Base-by-base conservation (phyloP, 1,140 invertebrate species). In the Megathymus violae region DNA sequence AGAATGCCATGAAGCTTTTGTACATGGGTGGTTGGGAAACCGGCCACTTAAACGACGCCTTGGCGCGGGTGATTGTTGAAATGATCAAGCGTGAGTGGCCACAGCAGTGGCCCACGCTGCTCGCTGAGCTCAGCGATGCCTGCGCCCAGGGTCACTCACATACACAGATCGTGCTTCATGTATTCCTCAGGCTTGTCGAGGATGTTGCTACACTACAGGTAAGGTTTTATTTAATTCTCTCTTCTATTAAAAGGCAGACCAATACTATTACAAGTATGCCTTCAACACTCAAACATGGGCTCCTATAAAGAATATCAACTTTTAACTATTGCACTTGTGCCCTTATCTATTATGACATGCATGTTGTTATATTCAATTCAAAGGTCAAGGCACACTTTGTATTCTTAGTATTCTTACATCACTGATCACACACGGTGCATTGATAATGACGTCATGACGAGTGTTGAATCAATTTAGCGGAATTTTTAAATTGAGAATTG, bases 71-170 rank as follows among this genome's bases (percentile, higher is more conserved):
- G 11, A 94, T 98, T 59, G 97, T 98, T 0, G 98, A 99, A 91
- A 97, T 98, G 94, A 96, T 98, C 9, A 98, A 98, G 83, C 91
- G 97, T 10, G 97, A 98, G 83, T 99, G 97, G 98, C 97, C 98
- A 0, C 97, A 98, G 80, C 97, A 98, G 60, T 99, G 97, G 97
- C 96, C 97, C 0, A 94, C 95, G 0, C 79, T 99, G 6, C 82
- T 98, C 7, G 89, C 93, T 0, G 97, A 98, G 82, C 90, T 98
- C 0, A 95, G 94, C 62, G 93, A 96, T 66, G 95, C 95, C 17
- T 96, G 95, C 75, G 92, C 93, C n/a, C 93, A 93, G 74, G 97
- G 97, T 4, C 95, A 96, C 77, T 94, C 94, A 13, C 97, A 98
- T 73, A 97, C 96, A 4, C 97, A 98, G 85, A 92, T 98, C 22